Conservation (phyloP, 2,797 vertebrate genomes). For the Garrulus glandarius region DNA sequence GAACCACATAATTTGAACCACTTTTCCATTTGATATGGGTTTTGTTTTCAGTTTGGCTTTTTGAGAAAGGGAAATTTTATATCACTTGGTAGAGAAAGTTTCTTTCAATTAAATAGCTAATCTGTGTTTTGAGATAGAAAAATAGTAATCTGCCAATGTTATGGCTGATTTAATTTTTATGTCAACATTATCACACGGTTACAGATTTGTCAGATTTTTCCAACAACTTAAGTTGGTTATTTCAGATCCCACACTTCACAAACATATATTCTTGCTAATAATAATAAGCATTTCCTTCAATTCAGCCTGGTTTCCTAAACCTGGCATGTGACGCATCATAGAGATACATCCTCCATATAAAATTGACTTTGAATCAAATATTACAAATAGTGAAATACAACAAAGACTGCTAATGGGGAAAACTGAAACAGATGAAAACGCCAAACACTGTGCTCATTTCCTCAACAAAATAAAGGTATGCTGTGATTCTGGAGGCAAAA, state of each 20-base stretch:
- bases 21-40: neutral
- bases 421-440: neutral
- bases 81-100: neutral
- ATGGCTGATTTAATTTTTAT: conserved; percentile 15
- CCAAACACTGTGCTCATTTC: neutral
- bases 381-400: neutral
- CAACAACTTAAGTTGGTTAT: conserved; percentile 8
- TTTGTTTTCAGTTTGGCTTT: neutral
- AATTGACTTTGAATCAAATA: conserved; percentile 19
- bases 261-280: neutral
- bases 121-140: neutral
- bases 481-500: neutral
- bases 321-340: neutral
- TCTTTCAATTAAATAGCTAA: neutral
- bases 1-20: neutral
- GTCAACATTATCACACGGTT: neutral
- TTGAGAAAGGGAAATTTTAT: neutral
- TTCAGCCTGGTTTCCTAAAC: neutral
- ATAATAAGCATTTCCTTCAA: neutral
- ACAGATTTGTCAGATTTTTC: neutral
- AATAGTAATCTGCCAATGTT: neutral
- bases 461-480: neutral
- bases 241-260: neutral
- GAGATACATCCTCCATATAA: neutral
- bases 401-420: neutral